Conservation (phyloP, 1,140 invertebrate species). For the Pygmarrhopalites habei region DNA sequence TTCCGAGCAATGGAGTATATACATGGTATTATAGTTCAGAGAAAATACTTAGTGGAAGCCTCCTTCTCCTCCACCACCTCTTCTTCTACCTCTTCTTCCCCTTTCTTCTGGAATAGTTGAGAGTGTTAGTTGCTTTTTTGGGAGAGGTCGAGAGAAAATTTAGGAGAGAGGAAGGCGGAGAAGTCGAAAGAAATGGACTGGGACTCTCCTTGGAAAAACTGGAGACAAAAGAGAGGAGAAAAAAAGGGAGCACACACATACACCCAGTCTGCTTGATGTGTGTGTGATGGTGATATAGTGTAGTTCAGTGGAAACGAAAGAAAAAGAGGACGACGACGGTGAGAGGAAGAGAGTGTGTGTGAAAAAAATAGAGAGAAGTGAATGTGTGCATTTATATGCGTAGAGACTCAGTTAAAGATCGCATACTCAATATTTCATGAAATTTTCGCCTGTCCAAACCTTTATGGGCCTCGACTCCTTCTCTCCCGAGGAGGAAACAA, state of each 20-base stretch:
- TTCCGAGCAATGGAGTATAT: background rate
- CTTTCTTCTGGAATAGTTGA: no score
- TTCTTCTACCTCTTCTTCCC: no score
- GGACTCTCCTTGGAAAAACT: slow-evolving; percentile 18
- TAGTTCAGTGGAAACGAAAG: background rate
- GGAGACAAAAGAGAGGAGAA: no score
- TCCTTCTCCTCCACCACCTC: no score
- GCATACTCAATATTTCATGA: slow-evolving; percentile 16
- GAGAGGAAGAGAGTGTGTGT: background rate
- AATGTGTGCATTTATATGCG: slow-evolving; percentile 4
- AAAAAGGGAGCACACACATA: slow-evolving; percentile 22
- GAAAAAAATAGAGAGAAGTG: background rate
- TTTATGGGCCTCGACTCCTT: slow-evolving; percentile 17
- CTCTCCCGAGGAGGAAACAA: no score
- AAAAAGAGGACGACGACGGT: no score
- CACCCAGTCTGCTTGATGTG: no score
- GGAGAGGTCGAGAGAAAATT: background rate
- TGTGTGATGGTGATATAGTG: slow-evolving; percentile 8
- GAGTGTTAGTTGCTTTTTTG: background rate
- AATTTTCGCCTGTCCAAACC: slow-evolving; percentile 18
- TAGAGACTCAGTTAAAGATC: slow-evolving; percentile 1
- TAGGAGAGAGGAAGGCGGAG: slow-evolving; percentile 4
- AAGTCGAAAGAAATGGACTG: slow-evolving; percentile 29
- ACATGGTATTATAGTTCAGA: no score
- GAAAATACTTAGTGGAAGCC: no score